These are phyloP conservation scores for Dunckerocampus dactyliophorus DNA, from an alignment of 2,113 vertebrate genomes.

Conservation along the genomic window DNA sequence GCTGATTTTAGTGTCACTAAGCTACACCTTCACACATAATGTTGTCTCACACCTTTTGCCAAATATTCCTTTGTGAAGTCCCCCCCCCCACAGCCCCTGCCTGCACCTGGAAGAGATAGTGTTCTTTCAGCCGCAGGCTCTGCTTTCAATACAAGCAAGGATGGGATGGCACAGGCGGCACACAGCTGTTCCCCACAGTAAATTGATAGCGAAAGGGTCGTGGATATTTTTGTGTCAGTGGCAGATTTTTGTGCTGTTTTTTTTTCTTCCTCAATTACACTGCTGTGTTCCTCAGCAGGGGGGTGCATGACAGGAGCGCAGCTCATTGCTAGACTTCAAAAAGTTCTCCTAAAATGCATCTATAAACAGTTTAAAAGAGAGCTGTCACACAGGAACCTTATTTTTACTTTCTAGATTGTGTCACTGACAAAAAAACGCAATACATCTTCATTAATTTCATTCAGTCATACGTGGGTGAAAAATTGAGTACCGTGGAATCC, in stretches of 20 bases:
- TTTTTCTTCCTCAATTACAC: slow-evolving; percentile 60
- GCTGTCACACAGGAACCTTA: slow-evolving; percentile 3
- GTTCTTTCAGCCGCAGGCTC: slow-evolving; percentile 66
- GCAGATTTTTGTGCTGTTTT: slow-evolving; percentile 47
- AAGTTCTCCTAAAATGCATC: slow-evolving; percentile 51
- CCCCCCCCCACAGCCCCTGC: slow-evolving; percentile 53
- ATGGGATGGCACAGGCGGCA: slow-evolving; percentile 60
- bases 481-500: slow-evolving; percentile 4
- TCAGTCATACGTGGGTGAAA: slow-evolving; percentile 14
- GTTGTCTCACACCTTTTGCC: slow-evolving; percentile 65
- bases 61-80: slow-evolving; percentile 67
- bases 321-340: slow-evolving; percentile 54
- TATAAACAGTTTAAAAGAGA: slow-evolving; percentile 43
- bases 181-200: slow-evolving; percentile 67
- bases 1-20: slow-evolving; percentile 67
- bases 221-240: slow-evolving; percentile 68
- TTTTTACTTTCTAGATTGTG: slow-evolving; percentile 15
- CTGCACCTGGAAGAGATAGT: slow-evolving; percentile 70
- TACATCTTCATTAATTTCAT: slow-evolving; percentile 19
- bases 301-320: slow-evolving; percentile 13
- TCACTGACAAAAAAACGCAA: slow-evolving; percentile 33
- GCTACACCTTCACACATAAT: slow-evolving; percentile 70
- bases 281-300: slow-evolving; percentile 30
- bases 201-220: slow-evolving; percentile 71
- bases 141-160: slow-evolving; percentile 61